phyloP scores from a whole-genome alignment of 2,888 invertebrate species.

The Girardia tigrina region DNA sequence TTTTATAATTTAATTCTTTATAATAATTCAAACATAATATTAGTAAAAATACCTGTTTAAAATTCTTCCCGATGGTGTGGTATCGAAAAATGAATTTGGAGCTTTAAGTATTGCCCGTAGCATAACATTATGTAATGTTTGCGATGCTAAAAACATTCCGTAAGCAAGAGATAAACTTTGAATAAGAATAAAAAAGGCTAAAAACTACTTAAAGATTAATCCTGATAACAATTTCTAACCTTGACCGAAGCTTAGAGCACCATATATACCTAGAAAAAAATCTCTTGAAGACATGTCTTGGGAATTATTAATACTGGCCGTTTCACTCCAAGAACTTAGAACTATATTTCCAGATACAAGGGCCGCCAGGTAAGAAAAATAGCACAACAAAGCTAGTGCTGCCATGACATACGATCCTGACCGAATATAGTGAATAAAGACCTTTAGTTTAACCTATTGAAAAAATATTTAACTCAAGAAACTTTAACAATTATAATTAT shows the following conservation, averaged over 20 bases:
- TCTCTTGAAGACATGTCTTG: background rate
- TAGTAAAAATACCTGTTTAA: constrained; percentile 49
- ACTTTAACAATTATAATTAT: no score
- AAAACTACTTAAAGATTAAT: constrained; percentile 29
- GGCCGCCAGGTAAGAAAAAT: background rate
- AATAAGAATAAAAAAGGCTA: constrained; percentile 39
- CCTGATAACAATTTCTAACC: background rate
- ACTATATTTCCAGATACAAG: background rate
- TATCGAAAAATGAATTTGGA: constrained; percentile 42
- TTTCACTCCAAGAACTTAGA: constrained; percentile 7
- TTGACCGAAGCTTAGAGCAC: background rate
- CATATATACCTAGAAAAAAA: background rate
- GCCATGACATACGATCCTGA: background rate
- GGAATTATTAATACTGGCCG: background rate
- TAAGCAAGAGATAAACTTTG: constrained; percentile 42
- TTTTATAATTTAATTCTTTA: no score
- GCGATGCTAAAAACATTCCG: constrained; percentile 45
- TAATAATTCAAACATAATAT: no score
- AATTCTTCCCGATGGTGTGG: constrained; percentile 51
- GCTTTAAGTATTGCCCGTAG: constrained; percentile 20
- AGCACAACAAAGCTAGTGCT: background rate
- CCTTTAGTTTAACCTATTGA: background rate
- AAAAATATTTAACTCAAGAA: no score
- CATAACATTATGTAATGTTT: constrained; percentile 25
- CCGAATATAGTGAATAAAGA: background rate